Evolutionary conservation across 2,888 invertebrate species (phyloP).

Genomic region (Carabus problematicus): DNA sequence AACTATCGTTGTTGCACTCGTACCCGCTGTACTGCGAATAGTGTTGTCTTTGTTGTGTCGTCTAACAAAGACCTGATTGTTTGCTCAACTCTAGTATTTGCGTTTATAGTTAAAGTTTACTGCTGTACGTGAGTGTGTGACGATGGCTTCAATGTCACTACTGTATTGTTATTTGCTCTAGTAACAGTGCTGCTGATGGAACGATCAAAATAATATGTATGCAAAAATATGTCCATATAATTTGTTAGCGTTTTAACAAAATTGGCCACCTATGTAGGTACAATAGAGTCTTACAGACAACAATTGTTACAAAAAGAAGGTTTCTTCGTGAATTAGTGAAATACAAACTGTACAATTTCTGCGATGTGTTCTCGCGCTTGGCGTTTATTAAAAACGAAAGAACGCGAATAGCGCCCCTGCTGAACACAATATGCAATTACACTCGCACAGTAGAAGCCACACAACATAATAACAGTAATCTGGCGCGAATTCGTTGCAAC

Average conservation of each 20-base stretch:
- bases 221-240: no score
- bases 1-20: constrained; percentile 42
- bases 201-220: background rate
- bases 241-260: no score
- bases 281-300: no score
- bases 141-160: constrained; percentile 22
- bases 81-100: constrained; percentile 30
- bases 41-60: no score
- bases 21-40: constrained; percentile 31
- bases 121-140: background rate
- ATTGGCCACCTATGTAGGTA: no score
- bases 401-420: constrained; percentile 2
- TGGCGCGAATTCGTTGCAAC: background rate
- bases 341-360: no score
- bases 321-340: no score
- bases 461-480: constrained; percentile 4
- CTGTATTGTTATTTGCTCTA: background rate
- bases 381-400: background rate
- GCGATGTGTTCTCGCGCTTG: no score
- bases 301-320: no score
- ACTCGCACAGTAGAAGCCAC: constrained; percentile 6
- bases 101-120: constrained; percentile 30
- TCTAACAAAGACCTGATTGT: constrained; percentile 4
- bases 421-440: constrained; percentile 8
- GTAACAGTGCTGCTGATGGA: background rate